phyloP scores from a whole-genome alignment of 2,888 invertebrate species.

The Altica lythri region DNA sequence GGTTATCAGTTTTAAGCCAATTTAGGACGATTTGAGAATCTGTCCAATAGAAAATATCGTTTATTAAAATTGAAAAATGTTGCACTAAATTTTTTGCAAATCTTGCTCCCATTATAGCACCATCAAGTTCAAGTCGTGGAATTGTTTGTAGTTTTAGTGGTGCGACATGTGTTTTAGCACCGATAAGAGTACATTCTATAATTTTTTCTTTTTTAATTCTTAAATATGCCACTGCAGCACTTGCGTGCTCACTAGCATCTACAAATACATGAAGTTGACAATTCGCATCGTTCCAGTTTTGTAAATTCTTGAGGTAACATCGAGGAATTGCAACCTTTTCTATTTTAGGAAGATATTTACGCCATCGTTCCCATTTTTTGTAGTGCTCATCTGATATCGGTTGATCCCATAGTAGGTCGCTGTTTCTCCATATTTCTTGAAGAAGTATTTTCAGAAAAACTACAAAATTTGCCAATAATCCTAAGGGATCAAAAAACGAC shows the following conservation, averaged over 20 bases:
- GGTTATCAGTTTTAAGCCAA: conserved; percentile 39
- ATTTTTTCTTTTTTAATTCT: not conserved
- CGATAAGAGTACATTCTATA: conserved; percentile 28
- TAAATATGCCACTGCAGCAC: conserved; percentile 34
- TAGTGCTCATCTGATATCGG: conserved; percentile 30
- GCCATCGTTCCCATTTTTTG: conserved; percentile 36
- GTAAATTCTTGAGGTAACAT: no score
- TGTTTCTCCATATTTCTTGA: conserved; percentile 27
- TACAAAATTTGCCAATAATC: conserved; percentile 30
- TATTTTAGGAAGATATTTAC: conserved; percentile 30
- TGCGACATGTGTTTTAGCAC: conserved; percentile 38
- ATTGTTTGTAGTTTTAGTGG: conserved; percentile 38
- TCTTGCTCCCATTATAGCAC: conserved; percentile 35
- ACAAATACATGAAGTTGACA: conserved; percentile 25
- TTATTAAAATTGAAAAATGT: conserved; percentile 30
- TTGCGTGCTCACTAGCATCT: conserved; percentile 37
- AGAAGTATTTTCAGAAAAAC: conserved; percentile 29
- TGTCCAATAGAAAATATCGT: conserved; percentile 36
- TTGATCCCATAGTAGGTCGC: conserved; percentile 24
- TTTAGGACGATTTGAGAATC: conserved; percentile 41
- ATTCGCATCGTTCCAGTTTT: no score
- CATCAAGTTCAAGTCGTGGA: conserved; percentile 37
- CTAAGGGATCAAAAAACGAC: conserved; percentile 28
- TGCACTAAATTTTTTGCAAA: conserved; percentile 23
- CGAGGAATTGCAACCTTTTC: conserved; percentile 35